Evolutionary conservation across 1,140 invertebrate species (phyloP).

Genomic region (Polyergus mexicanus): DNA sequence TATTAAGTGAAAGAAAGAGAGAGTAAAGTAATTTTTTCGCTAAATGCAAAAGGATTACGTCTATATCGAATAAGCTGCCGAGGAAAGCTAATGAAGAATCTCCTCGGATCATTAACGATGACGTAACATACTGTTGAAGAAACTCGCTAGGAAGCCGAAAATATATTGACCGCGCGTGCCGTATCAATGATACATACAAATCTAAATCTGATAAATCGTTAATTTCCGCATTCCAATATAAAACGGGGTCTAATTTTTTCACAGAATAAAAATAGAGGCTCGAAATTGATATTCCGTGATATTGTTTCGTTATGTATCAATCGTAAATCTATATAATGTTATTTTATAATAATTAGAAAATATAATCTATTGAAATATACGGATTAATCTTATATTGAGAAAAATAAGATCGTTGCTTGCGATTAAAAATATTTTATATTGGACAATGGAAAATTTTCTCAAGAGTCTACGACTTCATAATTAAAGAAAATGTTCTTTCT

Average conservation of each 20-base stretch:
- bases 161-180: slow-evolving; percentile 4
- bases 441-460: slow-evolving; percentile 26
- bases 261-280: background rate
- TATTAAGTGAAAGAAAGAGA: no score
- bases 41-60: background rate
- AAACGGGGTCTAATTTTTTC: background rate
- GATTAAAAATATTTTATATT: background rate
- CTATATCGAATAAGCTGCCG: background rate
- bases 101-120: slow-evolving; percentile 42
- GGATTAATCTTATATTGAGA: background rate
- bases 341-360: background rate
- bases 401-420: background rate
- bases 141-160: slow-evolving; percentile 29
- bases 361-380: background rate
- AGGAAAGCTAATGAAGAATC: background rate
- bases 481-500: slow-evolving; percentile 24
- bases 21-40: background rate
- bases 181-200: background rate
- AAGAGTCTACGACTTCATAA: slow-evolving; percentile 25
- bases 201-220: slow-evolving; percentile 27
- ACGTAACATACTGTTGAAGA: slow-evolving; percentile 45
- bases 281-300: background rate
- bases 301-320: background rate
- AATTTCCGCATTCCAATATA: slow-evolving; percentile 52
- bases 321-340: background rate